Base-by-base conservation (phyloP, 2,888 invertebrate genomes). In the Koerneria pararmatus region DNA sequence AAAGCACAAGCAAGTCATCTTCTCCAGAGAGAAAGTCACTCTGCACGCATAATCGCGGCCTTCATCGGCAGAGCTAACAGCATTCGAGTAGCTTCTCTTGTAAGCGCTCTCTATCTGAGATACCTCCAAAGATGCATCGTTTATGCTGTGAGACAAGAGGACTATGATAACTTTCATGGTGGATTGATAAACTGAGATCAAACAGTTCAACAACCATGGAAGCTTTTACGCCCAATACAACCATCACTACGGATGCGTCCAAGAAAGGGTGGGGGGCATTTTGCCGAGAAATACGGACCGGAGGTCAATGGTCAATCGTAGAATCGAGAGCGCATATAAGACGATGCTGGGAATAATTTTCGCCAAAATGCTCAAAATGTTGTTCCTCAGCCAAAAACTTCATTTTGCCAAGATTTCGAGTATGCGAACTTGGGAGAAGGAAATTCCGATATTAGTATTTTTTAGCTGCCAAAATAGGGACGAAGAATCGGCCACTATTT, bases 231-330 rank as follows among this genome's bases (percentile, higher is more conserved):
- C 48, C 58, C 35, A 22, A 35, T 4, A 27, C 11, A 15, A 37
- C 58, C 6, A 35, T 68, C 1, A 37, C 46, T 15, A 68, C 68
- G 0, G 68, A 68, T 32, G 67, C 68, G 2, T 68, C 68, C 6
- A 34, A 6, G 19, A 1, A 5, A 19, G 68, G 68, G 6, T 68
- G 68, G 68, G 68, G 68, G 58, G 1, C 48, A 67, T 6, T 58
- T 31, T n/a, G n/a, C 32, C 22, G 29, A 11, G 51, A 53, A 15
- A 29, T 19, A 19, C 19, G 34, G n/a, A 54, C 61, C n/a, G 68
- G 68, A 27, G 68, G 68, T 19, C 1, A 29, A 3, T 68, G 67
- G 67, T 19, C 24, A 1, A 24, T 1, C 2, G 29, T 35, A 8
- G 68, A 68, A n/a, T 5, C 2, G 8, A 29, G 24, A 3, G 11